Conservation (phyloP, 2,888 invertebrate genomes). For the Phaedon cochleariae region DNA sequence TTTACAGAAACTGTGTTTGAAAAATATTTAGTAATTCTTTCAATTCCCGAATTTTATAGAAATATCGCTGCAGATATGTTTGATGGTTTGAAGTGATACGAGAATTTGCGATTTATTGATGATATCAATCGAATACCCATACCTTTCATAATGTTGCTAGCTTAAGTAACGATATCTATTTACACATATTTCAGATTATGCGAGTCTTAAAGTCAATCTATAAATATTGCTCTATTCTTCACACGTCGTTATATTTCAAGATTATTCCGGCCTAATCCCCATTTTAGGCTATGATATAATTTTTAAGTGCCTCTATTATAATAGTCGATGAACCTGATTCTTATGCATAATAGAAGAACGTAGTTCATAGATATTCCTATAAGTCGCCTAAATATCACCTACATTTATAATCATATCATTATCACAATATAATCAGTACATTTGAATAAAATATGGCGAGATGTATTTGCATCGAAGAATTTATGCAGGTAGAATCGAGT, state of each 20-base stretch:
- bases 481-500: too few species aligned
- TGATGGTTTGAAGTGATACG: too few species aligned
- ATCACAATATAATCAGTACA: too few species aligned
- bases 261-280: constrained; percentile 7
- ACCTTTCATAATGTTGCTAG: neutral
- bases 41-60: too few species aligned
- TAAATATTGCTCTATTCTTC: constrained; percentile 14
- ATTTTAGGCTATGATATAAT: constrained; percentile 16
- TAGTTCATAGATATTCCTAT: neutral
- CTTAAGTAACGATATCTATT: neutral
- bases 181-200: neutral
- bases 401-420: too few species aligned
- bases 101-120: too few species aligned
- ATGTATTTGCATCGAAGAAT: too few species aligned
- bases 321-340: constrained; percentile 12
- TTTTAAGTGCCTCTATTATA: constrained; percentile 16
- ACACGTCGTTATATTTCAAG: constrained; percentile 17
- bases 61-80: too few species aligned
- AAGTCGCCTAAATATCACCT: neutral
- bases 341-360: constrained; percentile 12
- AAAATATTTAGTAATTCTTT: too few species aligned
- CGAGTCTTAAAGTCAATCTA: constrained; percentile 5
- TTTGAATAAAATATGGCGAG: too few species aligned
- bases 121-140: neutral
- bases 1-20: too few species aligned